Percentiles rank a stretch among this genome's conserved stretches.
phyloP scores from a whole-genome alignment of 1,140 invertebrate species.

The Spodoptera frugiperda region DNA sequence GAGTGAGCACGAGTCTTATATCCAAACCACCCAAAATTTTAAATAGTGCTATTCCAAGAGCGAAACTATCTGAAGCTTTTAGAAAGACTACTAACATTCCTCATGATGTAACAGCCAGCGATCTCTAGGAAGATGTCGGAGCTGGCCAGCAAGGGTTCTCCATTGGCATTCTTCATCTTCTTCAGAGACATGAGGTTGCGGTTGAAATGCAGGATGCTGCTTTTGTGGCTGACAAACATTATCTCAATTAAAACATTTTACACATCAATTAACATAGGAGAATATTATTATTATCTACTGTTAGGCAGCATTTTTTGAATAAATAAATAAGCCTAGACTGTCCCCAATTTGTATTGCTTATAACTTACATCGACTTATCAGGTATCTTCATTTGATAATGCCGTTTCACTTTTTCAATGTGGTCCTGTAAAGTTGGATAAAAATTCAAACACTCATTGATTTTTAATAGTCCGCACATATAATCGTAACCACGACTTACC shows the following conservation, averaged over 20 bases:
- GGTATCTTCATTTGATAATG: slow-evolving; percentile 62
- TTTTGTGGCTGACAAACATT: slow-evolving; percentile 65
- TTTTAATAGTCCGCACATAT: too few species aligned
- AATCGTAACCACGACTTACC: too few species aligned
- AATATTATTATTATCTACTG: too few species aligned
- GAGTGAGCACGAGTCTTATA: too few species aligned
- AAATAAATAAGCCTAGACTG: too few species aligned
- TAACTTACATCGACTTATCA: slow-evolving; percentile 60
- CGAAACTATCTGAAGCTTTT: too few species aligned
- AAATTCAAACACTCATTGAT: neutral
- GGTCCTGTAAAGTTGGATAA: slow-evolving; percentile 56
- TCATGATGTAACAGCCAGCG: slow-evolving; percentile 74
- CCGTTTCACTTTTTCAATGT: slow-evolving; percentile 68
- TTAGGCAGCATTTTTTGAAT: too few species aligned
- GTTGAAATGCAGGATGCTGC: slow-evolving; percentile 75
- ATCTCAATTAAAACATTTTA: neutral
- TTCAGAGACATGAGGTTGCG: slow-evolving; percentile 66
- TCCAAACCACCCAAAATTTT: too few species aligned
- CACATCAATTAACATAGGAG: too few species aligned
- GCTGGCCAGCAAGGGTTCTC: slow-evolving; percentile 58
- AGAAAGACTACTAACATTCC: slow-evolving; percentile 63
- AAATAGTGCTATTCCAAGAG: too few species aligned
- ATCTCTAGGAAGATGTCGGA: slow-evolving; percentile 72
- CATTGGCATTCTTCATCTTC: slow-evolving; percentile 59
- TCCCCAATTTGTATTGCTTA: too few species aligned